Conservation (phyloP, 2,888 invertebrate genomes). For the Teleiodes luculella region DNA sequence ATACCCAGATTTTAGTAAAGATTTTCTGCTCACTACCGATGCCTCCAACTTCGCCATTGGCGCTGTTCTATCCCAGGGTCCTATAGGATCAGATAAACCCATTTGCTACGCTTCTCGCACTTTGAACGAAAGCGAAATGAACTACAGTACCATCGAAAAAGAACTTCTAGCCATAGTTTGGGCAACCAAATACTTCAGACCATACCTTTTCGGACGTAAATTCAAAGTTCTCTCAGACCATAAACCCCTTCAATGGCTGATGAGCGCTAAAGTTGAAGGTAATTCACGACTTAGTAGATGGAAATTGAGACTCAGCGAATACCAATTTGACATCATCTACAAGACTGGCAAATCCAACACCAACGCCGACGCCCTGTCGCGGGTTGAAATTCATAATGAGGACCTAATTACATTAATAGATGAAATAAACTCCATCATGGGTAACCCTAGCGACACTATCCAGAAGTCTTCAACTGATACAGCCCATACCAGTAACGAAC, state of each 20-base stretch:
- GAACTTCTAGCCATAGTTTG: not conserved
- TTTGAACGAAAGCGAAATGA: conserved; percentile 27
- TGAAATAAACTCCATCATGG: not conserved
- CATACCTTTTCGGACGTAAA: not conserved
- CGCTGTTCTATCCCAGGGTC: conserved; percentile 20
- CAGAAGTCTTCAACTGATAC: not conserved
- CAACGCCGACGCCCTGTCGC: no score
- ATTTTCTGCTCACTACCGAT: conserved; percentile 21
- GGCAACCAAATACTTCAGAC: not conserved
- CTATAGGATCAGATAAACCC: conserved; percentile 20
- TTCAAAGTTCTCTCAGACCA: not conserved
- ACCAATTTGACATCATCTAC: not conserved
- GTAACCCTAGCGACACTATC: not conserved
- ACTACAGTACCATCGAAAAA: no score
- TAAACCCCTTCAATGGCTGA: not conserved
- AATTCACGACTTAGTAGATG: not conserved
- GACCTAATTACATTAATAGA: no score
- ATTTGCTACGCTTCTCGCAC: conserved; percentile 22
- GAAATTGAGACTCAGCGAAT: not conserved
- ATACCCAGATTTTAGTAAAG: conserved; percentile 22
- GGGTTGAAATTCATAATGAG: not conserved
- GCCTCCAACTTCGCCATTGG: conserved; percentile 23
- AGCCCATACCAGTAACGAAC: not conserved
- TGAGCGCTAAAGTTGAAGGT: not conserved
- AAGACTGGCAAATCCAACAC: no score